Evolutionary conservation across 1,140 invertebrate species (phyloP).

Genomic region (Solenopsis fugax): DNA sequence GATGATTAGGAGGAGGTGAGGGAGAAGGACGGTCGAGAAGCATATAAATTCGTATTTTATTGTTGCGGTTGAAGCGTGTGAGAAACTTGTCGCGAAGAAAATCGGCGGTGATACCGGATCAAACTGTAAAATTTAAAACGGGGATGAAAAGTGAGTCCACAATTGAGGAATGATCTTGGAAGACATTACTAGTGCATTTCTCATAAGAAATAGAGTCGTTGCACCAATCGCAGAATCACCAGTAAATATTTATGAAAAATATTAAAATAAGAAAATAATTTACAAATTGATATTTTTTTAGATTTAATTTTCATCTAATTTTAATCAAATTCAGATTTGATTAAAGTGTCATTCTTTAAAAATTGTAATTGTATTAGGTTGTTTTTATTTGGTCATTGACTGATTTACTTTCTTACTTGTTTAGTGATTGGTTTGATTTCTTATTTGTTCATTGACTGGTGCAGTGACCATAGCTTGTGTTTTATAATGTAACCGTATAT

Average conservation of each 20-base stretch:
- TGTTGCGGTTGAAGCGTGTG: not conserved
- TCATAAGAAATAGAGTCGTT: not conserved
- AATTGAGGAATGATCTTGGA: constrained; percentile 44
- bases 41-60: constrained; percentile 41
- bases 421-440: too few relatives aligned
- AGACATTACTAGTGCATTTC: not conserved
- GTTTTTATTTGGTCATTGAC: too few relatives aligned
- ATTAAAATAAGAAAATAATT: too few relatives aligned
- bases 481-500: constrained; percentile 6
- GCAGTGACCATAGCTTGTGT: not conserved
- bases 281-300: too few relatives aligned
- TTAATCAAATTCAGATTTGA: too few relatives aligned
- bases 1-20: constrained; percentile 50
- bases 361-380: too few relatives aligned
- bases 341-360: too few relatives aligned
- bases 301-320: too few relatives aligned
- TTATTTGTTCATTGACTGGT: too few relatives aligned
- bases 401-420: too few relatives aligned
- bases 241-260: too few relatives aligned
- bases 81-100: constrained; percentile 10
- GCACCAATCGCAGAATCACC: too few relatives aligned
- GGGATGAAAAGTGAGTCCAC: not conserved
- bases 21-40: constrained; percentile 48
- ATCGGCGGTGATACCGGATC: constrained; percentile 22
- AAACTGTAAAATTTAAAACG: not conserved